Base-by-base conservation (phyloP, 2,113 vertebrate genomes). In the Clinocottus analis region DNA sequence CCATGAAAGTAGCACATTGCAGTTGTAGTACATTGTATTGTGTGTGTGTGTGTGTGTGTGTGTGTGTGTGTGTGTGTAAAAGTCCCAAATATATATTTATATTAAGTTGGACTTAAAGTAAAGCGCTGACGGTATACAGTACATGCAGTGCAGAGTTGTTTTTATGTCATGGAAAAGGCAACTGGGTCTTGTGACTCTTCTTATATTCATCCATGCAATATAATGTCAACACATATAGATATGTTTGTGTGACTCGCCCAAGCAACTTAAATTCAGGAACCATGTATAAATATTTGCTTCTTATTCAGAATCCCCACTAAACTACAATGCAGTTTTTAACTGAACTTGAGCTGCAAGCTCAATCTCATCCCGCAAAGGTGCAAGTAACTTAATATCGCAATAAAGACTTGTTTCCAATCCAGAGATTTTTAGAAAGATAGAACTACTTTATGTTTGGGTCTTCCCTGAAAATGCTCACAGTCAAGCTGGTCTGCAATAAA, bases 391-490 rank as follows among this genome's bases (percentile, higher is more conserved):
- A 11, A 65, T n/a, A n/a, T 23, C 29, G 17, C 25, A 12, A 47
- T 27, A 5, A 12, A 5, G 63, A 29, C n/a, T 25, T 61, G 17
- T 73, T 49, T 37, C 14, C 31, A 33, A 56, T 43, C 17, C 29
- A 45, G 21, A 45, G 17, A 45, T 21, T 7, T 27, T 49, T 23
- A 9, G 7, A 41, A 35, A 53, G 13, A 43, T 43, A 43, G 55
- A 17, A 70, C 29, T 9, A 8, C 7, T 58, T 56, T 4, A 45
- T 19, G 10, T 64, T 49, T 37, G n/a, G 29, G 11, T 43, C 5
- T 51, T 72, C 43, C 75, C 49, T 76, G 63, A 76, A 72, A 53
- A 41, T 45, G 21, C 47, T 49, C 47, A 61, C 53, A 76, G 59
- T 56, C 37, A 55, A 60, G 5, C 25, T 41, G 64, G 31, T 51